A percentile compares a stretch with the other conserved stretches of the same genome.
phyloP scores from a whole-genome alignment of 2,113 vertebrate species.

The Salvelinus fontinalis region DNA sequence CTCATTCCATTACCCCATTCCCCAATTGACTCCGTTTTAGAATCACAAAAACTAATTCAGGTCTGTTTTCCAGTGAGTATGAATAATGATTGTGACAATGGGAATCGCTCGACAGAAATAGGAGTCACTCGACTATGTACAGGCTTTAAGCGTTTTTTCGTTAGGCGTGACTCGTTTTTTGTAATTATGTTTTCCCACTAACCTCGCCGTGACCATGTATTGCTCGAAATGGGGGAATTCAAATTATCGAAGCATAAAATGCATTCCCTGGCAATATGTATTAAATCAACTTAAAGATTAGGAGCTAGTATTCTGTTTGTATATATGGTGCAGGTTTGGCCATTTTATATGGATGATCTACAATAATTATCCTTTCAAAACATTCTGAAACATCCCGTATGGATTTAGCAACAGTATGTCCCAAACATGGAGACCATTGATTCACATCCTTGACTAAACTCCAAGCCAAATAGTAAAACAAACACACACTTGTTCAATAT shows the following conservation, averaged over 20 bases:
- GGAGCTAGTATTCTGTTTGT: background rate
- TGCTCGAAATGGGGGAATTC: constrained; percentile 56
- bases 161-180: constrained; percentile 75
- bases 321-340: background rate
- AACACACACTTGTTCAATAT: too few species aligned
- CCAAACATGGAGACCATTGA: background rate
- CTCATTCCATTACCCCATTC: constrained; percentile 27
- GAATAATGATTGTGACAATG: constrained; percentile 77
- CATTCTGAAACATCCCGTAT: background rate
- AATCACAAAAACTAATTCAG: constrained; percentile 69
- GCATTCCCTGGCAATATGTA: constrained; percentile 50
- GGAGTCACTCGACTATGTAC: constrained; percentile 63
- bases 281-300: constrained; percentile 35
- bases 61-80: constrained; percentile 67
- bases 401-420: background rate
- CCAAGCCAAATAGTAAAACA: too few species aligned
- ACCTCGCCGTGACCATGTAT: constrained; percentile 54
- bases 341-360: background rate
- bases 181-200: constrained; percentile 73
- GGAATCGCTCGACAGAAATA: constrained; percentile 24
- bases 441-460: too few species aligned
- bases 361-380: background rate
- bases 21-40: constrained; percentile 48
- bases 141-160: constrained; percentile 73
- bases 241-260: constrained; percentile 60